Percentiles rank a stretch among this genome's conserved stretches.
phyloP scores from a whole-genome alignment of 92 coral and sea anemone species.

The Parazoanthus atlanticus region DNA sequence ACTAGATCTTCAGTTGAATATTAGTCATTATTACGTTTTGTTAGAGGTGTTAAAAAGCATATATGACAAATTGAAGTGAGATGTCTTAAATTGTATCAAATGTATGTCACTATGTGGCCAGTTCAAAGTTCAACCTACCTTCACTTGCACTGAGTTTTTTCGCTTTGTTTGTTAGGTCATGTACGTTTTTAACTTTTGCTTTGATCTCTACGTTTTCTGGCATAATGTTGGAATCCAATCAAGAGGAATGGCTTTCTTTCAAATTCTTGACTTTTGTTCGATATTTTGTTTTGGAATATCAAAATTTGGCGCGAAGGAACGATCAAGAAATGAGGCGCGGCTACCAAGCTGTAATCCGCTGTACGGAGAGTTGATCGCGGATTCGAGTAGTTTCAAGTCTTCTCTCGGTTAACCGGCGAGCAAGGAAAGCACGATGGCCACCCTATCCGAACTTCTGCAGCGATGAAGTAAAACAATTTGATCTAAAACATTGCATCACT shows the following conservation, averaged over 20 bases:
- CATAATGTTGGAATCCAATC: constrained; percentile 40
- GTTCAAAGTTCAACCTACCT: constrained; percentile 50
- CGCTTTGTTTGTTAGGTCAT: constrained; percentile 62
- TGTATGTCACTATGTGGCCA: background rate
- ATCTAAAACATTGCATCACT: constrained; percentile 1
- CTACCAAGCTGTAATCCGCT: constrained; percentile 3
- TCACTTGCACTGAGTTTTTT: constrained; percentile 72
- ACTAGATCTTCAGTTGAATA: no score
- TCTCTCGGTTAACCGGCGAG: background rate
- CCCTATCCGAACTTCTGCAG: background rate
- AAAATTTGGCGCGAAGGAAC: constrained; percentile 37
- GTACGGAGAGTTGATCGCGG: background rate
- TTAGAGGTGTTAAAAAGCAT: no score
- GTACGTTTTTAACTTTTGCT: constrained; percentile 71
- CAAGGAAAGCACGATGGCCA: constrained; percentile 10
- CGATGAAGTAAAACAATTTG: background rate
- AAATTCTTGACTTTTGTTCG: background rate
- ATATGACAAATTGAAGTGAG: no score
- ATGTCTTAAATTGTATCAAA: no score
- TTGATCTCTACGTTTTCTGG: constrained; percentile 94
- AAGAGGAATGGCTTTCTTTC: no score
- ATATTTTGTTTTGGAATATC: background rate
- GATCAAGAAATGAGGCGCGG: background rate
- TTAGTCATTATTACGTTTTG: no score
- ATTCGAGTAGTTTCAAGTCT: constrained; percentile 6